Evolutionary conservation across 1,140 invertebrate genomes (phyloP), one percentile per base, ranked within the genome.

Genomic region (Drosophila bocki): DNA sequence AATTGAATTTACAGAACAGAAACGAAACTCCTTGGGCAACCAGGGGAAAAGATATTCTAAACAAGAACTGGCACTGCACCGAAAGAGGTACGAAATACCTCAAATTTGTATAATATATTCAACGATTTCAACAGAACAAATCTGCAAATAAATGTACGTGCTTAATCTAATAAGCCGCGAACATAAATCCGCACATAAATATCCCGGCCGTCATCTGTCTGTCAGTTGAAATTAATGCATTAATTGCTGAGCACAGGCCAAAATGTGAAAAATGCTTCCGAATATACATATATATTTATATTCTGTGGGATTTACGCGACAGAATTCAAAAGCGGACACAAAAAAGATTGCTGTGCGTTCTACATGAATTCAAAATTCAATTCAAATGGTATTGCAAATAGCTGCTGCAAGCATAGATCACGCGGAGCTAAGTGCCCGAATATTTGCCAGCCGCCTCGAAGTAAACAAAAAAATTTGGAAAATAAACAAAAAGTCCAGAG

Each of bases 181-280:
- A 79, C 57, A 86, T 76, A 75, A 79, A 64, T 78, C 44, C 48
- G 22, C 44, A 19, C 77, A 81, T 81, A 81, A 78, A 81, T 78
- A 81, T 78, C 72, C 65, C 39, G 47, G 48, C 57, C 53, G 70
- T 78, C 72, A 77, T 63, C 47, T 71, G 54, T 47, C 78, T 86
- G 82, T 84, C 82, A 86, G 32, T 51, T 56, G 19, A 54, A 67
- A 86, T 86, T 48, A 86, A 86, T 86, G 60, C 67, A 71, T 88
- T 86, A 79, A 88, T 88, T 77, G 47, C 61, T 45, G 42, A 56
- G 41, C 54, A 59, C 39, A 32, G 48, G 61, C 61, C 60, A 42
- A 75, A 51, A 76, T 44, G 29, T 65, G 54, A 58, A 51, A 75
- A 44, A 64, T 50, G 39, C 15, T 35, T 19, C 7, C 41, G 41